Evolutionary conservation across 2,888 invertebrate genomes (phyloP).

Genomic region (Melolontha melolontha): DNA sequence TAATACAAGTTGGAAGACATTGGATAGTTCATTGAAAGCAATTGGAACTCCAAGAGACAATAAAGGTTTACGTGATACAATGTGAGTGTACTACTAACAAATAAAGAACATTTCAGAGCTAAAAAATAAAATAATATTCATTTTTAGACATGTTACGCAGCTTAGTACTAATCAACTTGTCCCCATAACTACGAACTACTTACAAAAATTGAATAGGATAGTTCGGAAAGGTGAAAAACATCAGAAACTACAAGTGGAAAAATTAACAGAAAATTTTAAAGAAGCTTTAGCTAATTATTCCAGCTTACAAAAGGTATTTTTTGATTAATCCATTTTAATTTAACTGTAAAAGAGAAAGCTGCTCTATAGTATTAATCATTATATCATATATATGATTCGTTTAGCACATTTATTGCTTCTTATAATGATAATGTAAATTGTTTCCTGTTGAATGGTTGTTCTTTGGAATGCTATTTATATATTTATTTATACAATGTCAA

Average conservation of each 20-base stretch:
- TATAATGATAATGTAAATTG: no score
- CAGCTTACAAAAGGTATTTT: slow-evolving; percentile 80
- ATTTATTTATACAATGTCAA: no score
- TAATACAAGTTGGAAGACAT: slow-evolving; percentile 76
- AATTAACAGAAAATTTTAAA: slow-evolving; percentile 85
- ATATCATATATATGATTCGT: no score
- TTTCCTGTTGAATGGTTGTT: no score
- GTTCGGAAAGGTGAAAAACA: slow-evolving; percentile 81
- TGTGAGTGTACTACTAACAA: slow-evolving; percentile 65
- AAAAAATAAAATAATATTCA: slow-evolving; percentile 26
- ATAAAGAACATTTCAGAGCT: not conserved
- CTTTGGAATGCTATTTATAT: no score
- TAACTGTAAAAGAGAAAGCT: no score
- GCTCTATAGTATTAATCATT: no score
- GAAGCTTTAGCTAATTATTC: slow-evolving; percentile 84
- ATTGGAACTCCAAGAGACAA: slow-evolving; percentile 83
- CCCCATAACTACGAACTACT: slow-evolving; percentile 78
- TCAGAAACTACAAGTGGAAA: slow-evolving; percentile 85
- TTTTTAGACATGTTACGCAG: slow-evolving; percentile 78
- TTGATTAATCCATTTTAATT: slow-evolving; percentile 1
- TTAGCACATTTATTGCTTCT: no score
- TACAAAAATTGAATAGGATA: slow-evolving; percentile 77
- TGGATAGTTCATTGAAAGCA: slow-evolving; percentile 80
- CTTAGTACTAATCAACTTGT: slow-evolving; percentile 81
- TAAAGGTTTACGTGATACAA: slow-evolving; percentile 74